Conservation (phyloP, 2,113 vertebrate genomes). For the Raja brachyura region DNA sequence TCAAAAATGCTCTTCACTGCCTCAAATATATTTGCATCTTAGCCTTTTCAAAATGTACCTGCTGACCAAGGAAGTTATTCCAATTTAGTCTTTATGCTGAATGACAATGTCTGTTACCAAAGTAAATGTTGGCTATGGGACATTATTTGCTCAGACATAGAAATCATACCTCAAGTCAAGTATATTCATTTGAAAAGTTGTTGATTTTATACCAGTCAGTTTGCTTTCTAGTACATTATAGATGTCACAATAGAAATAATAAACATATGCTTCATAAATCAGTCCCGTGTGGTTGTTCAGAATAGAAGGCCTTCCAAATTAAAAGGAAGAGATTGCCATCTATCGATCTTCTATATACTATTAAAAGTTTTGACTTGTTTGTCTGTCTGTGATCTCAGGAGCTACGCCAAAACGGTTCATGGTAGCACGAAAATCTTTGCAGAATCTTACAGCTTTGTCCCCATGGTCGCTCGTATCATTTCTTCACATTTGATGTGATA, state of each 20-base stretch:
- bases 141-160: background rate
- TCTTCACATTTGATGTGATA: too few species aligned
- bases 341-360: too few species aligned
- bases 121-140: background rate
- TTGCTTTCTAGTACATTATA: background rate
- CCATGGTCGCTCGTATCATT: too few species aligned
- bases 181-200: background rate
- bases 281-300: background rate
- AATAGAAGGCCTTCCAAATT: background rate
- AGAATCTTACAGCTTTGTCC: too few species aligned
- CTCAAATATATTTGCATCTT: background rate
- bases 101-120: background rate
- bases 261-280: background rate
- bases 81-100: background rate
- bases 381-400: too few species aligned
- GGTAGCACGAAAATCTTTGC: too few species aligned
- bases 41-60: background rate
- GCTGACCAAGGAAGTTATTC: background rate
- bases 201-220: background rate
- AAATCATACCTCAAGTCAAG: background rate
- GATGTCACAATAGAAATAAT: background rate
- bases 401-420: too few species aligned
- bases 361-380: too few species aligned
- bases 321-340: background rate
- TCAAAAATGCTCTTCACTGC: too few species aligned